Evolutionary conservation across 2,888 invertebrate species (phyloP).

Genomic region (Ochlodes sylvanus): DNA sequence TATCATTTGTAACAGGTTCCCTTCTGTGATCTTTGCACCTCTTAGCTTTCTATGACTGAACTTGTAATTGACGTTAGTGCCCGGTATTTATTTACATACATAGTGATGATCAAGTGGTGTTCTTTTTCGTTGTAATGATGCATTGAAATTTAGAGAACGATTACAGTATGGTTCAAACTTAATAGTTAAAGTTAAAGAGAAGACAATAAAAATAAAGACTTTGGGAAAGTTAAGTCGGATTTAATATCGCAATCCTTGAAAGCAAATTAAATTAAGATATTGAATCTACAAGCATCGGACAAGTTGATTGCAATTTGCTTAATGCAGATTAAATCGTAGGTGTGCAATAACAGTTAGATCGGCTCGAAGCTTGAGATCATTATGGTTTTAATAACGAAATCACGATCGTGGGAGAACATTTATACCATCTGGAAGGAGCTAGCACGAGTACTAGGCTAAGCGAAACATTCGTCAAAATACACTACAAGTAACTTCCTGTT

Average conservation of each 20-base stretch:
- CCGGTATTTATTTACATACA: conserved; percentile 25
- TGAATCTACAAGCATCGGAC: conserved; percentile 13
- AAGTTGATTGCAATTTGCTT: conserved; percentile 32
- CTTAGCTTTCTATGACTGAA: conserved; percentile 32
- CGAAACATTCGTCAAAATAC: conserved; percentile 59
- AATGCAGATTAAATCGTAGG: conserved; percentile 37
- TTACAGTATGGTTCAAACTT: not conserved
- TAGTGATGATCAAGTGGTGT: conserved; percentile 24
- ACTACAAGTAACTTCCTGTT: conserved; percentile 52
- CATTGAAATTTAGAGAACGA: not conserved
- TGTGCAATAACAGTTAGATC: conserved; percentile 32
- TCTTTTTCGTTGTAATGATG: conserved; percentile 3
- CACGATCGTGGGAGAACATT: conserved; percentile 49
- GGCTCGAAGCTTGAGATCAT: conserved; percentile 39
- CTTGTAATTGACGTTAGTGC: conserved; percentile 26
- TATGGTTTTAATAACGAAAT: conserved; percentile 50
- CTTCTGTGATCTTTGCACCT: conserved; percentile 37
- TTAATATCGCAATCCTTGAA: conserved; percentile 28
- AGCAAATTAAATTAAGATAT: conserved; percentile 27
- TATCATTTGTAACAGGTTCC: conserved; percentile 38
- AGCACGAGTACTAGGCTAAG: not conserved
- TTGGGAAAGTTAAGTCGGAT: conserved; percentile 1
- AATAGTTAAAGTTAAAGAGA: not conserved
- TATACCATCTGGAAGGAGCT: conserved; percentile 43
- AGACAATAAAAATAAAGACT: not conserved